Evolutionary conservation across 2,113 vertebrate species (phyloP).

Genomic region (Porphyrio hochstetteri): DNA sequence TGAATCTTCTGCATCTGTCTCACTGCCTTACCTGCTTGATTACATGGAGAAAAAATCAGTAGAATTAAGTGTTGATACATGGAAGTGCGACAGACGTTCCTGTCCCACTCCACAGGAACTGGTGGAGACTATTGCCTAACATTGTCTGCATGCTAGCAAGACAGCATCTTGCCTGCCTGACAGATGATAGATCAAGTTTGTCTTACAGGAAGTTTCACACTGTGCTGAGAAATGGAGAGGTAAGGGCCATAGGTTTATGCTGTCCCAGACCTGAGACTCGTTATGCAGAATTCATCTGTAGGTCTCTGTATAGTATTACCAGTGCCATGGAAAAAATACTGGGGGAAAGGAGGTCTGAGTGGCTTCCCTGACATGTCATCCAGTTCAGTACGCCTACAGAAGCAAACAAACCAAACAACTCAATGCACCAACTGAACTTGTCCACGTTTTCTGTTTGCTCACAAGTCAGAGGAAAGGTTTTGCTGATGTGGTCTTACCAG

Average conservation of each 20-base stretch:
- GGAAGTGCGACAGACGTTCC: neutral
- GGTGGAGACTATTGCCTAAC: neutral
- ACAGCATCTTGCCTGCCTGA: neutral
- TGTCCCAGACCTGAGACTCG: neutral
- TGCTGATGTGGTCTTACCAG: neutral
- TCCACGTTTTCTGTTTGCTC: neutral
- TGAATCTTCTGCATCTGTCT: neutral
- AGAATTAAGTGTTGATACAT: neutral
- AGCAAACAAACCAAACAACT: neutral
- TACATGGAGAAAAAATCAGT: neutral
- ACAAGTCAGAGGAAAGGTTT: neutral
- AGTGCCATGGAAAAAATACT: neutral
- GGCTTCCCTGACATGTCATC: neutral
- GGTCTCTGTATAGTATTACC: neutral
- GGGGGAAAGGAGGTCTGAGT: neutral
- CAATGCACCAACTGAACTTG: neutral
- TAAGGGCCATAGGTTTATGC: neutral
- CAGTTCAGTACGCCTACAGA: neutral
- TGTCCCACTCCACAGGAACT: neutral
- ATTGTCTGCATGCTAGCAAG: neutral
- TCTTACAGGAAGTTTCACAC: neutral
- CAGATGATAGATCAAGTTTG: neutral
- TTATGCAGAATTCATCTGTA: neutral
- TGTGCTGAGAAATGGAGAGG: neutral
- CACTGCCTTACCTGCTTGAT: neutral